Evolutionary conservation across 2,888 invertebrate species (phyloP).

Genomic region (Aradus depressus): DNA sequence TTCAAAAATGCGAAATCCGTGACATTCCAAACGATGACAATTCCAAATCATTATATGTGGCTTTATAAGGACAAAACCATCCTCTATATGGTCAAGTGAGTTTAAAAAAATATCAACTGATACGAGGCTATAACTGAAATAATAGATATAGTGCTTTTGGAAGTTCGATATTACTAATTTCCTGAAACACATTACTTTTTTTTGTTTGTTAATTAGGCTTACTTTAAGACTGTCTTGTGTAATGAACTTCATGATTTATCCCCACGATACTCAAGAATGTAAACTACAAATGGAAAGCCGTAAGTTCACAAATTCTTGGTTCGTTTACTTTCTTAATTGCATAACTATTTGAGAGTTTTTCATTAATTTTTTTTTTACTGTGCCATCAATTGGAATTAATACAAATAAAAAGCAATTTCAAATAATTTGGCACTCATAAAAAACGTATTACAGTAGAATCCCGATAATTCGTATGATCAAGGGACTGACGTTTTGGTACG

Average conservation of each 20-base stretch:
- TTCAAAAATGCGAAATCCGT: slow-evolving; percentile 90
- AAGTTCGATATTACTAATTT: background rate
- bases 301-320: slow-evolving; percentile 45
- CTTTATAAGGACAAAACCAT: slow-evolving; percentile 77
- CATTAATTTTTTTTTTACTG: background rate
- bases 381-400: too few relatives aligned
- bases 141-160: background rate
- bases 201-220: too few relatives aligned
- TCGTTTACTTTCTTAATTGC: background rate
- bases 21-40: slow-evolving; percentile 89
- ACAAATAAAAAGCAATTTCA: too few relatives aligned
- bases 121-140: background rate
- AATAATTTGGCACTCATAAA: too few relatives aligned
- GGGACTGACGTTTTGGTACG: too few relatives aligned
- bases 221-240: slow-evolving; percentile 81
- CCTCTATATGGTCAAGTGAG: slow-evolving; percentile 74
- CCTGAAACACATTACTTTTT: too few relatives aligned
- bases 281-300: slow-evolving; percentile 89
- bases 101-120: slow-evolving; percentile 22
- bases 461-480: too few relatives aligned
- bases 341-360: background rate
- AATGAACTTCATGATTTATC: slow-evolving; percentile 90
- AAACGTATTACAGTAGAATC: too few relatives aligned
- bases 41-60: slow-evolving; percentile 89
- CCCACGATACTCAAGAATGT: slow-evolving; percentile 89